Evolutionary conservation across 2,797 vertebrate species (phyloP).

Genomic region (Hypotaenidia philippensis): DNA sequence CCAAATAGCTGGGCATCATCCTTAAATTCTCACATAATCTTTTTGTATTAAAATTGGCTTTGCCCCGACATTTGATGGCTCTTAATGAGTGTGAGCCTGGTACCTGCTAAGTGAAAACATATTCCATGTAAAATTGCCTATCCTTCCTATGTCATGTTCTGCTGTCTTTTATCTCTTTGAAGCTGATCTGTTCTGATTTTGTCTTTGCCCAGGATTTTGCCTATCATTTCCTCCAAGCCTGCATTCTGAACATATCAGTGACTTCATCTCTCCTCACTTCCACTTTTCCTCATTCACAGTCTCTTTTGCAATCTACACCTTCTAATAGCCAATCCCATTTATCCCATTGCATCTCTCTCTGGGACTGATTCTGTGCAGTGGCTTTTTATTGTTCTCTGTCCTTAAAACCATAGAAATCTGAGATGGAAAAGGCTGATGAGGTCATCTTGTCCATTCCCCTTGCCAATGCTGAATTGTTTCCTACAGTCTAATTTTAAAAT

Average conservation of each 20-base stretch:
- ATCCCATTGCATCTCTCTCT: background rate
- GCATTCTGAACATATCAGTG: background rate
- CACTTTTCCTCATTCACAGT: slow-evolving; percentile 14
- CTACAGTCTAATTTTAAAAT: slow-evolving; percentile 65
- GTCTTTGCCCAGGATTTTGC: background rate
- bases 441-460: slow-evolving; percentile 50
- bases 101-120: background rate
- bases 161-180: background rate
- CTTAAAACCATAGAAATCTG: slow-evolving; percentile 56
- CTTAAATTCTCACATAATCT: background rate
- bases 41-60: background rate
- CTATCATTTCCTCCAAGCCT: background rate
- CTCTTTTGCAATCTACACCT: background rate
- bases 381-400: slow-evolving; percentile 60
- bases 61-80: background rate
- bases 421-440: slow-evolving; percentile 61
- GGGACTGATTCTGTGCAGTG: background rate
- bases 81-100: background rate
- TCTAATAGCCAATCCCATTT: background rate
- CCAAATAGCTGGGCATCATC: background rate
- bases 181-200: background rate
- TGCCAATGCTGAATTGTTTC: slow-evolving; percentile 59
- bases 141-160: background rate
- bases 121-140: background rate
- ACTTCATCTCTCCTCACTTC: slow-evolving; percentile 13